Conservation (phyloP, 1,140 invertebrate genomes). For the Vollenhovia emeryi region DNA sequence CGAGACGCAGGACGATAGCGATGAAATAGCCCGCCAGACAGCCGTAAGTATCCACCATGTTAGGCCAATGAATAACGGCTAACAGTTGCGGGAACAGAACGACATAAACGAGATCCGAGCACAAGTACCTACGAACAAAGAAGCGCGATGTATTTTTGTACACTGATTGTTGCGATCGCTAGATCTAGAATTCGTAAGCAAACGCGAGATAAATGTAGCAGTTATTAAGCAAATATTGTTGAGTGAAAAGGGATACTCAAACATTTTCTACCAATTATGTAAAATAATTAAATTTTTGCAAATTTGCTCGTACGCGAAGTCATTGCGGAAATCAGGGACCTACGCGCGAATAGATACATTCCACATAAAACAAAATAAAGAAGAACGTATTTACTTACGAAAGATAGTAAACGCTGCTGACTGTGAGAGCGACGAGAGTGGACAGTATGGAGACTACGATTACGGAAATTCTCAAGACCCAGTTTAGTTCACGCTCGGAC, state of each 20-base stretch:
- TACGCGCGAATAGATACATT: neutral
- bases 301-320: neutral
- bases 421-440: constrained; percentile 90
- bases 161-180: neutral
- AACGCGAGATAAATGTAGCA: too few species aligned
- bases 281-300: neutral
- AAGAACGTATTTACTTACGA: constrained; percentile 86
- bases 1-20: constrained; percentile 88
- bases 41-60: constrained; percentile 91
- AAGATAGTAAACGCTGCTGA: constrained; percentile 92
- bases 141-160: neutral
- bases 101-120: constrained; percentile 93
- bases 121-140: constrained; percentile 87
- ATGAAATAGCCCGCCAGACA: constrained; percentile 89
- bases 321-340: neutral
- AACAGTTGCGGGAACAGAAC: constrained; percentile 93
- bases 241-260: neutral
- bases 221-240: too few species aligned
- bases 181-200: neutral
- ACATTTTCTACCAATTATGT: neutral
- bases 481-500: constrained; percentile 90
- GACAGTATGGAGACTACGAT: constrained; percentile 89
- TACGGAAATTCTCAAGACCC: constrained; percentile 90
- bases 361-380: neutral
- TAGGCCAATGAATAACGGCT: constrained; percentile 91